Conservation (phyloP, 2,113 vertebrate species). For the Origma solitaria region DNA sequence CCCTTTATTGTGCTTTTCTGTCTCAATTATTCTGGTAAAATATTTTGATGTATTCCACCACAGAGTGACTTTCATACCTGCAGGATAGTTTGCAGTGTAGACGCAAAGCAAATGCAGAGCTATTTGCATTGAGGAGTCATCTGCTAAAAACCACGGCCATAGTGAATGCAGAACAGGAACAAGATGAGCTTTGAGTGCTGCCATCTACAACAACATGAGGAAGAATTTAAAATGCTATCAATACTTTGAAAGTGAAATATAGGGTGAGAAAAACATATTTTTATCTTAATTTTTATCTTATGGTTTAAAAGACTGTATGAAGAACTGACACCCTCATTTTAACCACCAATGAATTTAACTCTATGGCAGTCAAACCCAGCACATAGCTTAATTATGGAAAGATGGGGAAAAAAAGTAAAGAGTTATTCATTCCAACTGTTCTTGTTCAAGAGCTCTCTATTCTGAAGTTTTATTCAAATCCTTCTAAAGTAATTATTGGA, state of each 20-base stretch:
- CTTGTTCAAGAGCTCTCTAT: neutral
- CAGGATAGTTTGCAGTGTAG: conserved; percentile 84
- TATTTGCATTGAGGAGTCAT: conserved; percentile 81
- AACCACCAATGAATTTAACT: neutral
- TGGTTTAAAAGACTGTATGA: neutral
- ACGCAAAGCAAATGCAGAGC: conserved; percentile 90
- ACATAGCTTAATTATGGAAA: neutral
- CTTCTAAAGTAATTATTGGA: neutral
- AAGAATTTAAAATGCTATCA: neutral
- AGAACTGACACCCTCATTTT: neutral
- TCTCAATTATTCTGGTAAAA: neutral
- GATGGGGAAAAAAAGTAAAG: neutral
- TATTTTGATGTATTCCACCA: neutral
- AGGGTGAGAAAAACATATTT: neutral
- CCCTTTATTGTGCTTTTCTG: neutral
- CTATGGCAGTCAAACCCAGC: neutral
- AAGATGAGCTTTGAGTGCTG: conserved; percentile 79
- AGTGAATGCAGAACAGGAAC: conserved; percentile 77
- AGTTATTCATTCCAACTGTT: neutral
- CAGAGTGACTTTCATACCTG: conserved; percentile 69
- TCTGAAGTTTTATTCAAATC: neutral
- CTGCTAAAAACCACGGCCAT: conserved; percentile 90
- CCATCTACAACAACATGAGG: conserved; percentile 63
- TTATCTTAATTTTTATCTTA: neutral
- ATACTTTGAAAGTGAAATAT: neutral